A percentile compares a stretch with the other conserved stretches of the same genome.
These are phyloP conservation scores for Diloba caeruleocephala DNA, from an alignment of 2,888 invertebrate species.

Conservation along the genomic window DNA sequence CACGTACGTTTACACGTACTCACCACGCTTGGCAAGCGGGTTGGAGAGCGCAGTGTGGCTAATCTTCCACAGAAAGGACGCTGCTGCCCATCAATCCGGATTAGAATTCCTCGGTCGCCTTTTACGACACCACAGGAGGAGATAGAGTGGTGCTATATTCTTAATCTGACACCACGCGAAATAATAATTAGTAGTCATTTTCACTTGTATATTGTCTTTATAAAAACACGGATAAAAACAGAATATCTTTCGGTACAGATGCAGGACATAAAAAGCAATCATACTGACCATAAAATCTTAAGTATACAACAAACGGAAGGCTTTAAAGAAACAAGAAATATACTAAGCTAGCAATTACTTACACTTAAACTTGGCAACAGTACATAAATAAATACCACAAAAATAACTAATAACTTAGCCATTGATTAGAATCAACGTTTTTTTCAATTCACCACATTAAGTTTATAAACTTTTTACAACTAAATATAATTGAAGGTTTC, in stretches of 20 bases:
- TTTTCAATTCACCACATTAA: background rate
- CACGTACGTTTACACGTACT: no score
- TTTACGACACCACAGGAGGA: no score
- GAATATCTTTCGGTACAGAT: background rate
- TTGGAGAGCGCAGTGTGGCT: no score
- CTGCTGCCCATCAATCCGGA: no score
- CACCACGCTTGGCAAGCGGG: no score
- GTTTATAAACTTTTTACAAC: background rate
- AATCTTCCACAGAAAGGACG: no score
- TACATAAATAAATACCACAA: background rate
- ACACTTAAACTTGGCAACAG: constrained; percentile 22
- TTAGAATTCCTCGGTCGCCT: no score
- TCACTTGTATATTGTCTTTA: no score
- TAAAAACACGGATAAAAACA: no score
- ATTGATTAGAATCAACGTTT: constrained; percentile 4
- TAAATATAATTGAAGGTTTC: background rate
- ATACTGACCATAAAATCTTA: constrained; percentile 8
- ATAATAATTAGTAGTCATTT: no score
- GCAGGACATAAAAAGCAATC: constrained; percentile 13
- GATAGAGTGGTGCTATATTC: no score
- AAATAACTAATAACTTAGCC: constrained; percentile 5
- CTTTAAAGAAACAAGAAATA: constrained; percentile 5
- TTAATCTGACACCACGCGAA: no score
- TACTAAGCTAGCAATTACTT: constrained; percentile 25
- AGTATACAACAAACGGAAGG: constrained; percentile 15